Base-by-base conservation (phyloP, 2,797 vertebrate genomes). In the Adrianichthys oophorus region DNA sequence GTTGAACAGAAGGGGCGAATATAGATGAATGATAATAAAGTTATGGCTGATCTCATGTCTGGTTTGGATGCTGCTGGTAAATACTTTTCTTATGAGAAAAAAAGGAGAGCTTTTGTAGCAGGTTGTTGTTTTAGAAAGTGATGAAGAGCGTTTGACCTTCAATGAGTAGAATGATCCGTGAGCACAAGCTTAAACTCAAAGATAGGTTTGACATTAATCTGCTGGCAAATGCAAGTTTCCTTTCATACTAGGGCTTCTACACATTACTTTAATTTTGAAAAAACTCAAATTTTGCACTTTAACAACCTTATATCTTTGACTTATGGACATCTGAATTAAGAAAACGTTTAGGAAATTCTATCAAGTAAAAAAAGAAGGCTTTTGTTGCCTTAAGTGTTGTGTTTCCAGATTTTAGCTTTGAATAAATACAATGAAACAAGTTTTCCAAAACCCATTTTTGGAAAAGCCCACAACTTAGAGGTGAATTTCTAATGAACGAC, bases 1-100 rank as follows among this genome's bases (percentile, higher is more conserved):
- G 72, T 70, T 58, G 43, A 75, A 29, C 56, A 32, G 63, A 54
- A 73, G 72, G 66, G 21, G 37, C 54, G 41, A 54, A 56, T 13
- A 41, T 53, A 24, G 51, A 56, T 44, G 49, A 15, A 41, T 40
- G 18, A 51, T 52, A 32, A 37, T 26, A 24, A 17, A 14, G 37
- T 60, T 46, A 32, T 13, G 32, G 45, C 19, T 16, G 1, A 23
- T 37, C 52, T 52, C 48, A 55, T 46, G 40, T 42, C 40, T 4
- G 21, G 53, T 66, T 40, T 24, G 21, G 17, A 62, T 6, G 29
- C 40, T 26, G 26, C 2, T 54, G 42, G n/a, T 52, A 23, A 15
- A 53, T 19, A 17, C 17, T 23, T 21, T 7, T 42, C 4, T 6
- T 13, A 41, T 12, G 32, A 29, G 32, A 41, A 18, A 47, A 14